Base-by-base conservation (phyloP, 2,888 invertebrate species). In the Sialis lutaria region DNA sequence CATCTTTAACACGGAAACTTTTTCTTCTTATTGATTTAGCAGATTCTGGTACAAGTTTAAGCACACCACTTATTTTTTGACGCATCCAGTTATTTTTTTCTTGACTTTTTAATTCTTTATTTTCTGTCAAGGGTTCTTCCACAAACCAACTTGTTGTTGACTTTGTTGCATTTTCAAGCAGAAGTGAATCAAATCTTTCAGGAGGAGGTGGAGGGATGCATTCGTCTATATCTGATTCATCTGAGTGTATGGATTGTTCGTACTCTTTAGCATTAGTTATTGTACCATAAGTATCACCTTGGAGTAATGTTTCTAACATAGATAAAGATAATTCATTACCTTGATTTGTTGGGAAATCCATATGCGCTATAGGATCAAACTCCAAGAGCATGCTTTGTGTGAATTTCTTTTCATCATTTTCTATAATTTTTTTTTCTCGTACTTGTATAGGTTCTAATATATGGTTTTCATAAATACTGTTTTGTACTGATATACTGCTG, bases 311-410 rank as follows among this genome's bases (percentile, higher is more conserved):
- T 58, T 83, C 80, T 30, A 83, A 58, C 22, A 82, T 58, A 53
- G 76, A 62, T 40, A 79, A 57, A 5, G 41, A 31, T 33, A 44
- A 44, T n/a, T 40, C 35, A 39, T 39, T 45, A 10, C 39, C 10
- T 6, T n/a, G 12, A 10, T 37, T 37, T 37, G 8, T 10, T 22
- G 13, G 22, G 50, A 75, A 56, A 49, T 59, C 50, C 51, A 64
- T 50, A 44, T 59, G 54, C 45, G 62, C 48, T 49, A 76, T 61
- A 2, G 81, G 84, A 64, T 84, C 84, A 65, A 84, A 84, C 61
- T 82, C 81, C 59, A 75, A 69, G 44, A 84, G 74, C n/a, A 82
- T 71, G 57, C 80, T 79, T 54, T 73, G 67, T 46, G 72, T 70
- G 54, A 55, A 57, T 46, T 51, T 53, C 54, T 49, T 42, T 44